Conservation (phyloP, 2,113 vertebrate species). For the Hemichromis elongatus region DNA sequence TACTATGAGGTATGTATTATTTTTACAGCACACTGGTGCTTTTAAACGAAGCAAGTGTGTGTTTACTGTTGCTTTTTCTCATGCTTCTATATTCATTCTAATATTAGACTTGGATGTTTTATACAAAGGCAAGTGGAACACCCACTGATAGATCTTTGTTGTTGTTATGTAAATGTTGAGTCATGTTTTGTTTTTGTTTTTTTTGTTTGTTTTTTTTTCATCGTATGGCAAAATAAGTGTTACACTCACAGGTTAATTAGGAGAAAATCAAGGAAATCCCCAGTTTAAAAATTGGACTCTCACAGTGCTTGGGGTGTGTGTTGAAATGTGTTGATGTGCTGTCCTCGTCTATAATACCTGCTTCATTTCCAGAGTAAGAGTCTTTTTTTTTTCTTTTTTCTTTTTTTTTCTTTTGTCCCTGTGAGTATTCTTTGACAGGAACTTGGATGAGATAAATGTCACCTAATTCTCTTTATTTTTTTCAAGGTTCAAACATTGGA, state of each 20-base stretch:
- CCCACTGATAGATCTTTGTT: background rate
- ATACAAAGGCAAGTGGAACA: background rate
- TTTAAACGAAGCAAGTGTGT: background rate
- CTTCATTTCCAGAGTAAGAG: background rate
- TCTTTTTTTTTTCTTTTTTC: background rate
- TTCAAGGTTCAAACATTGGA: background rate
- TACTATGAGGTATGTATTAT: background rate
- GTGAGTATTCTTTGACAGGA: background rate
- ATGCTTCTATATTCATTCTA: background rate
- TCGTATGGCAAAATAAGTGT: background rate
- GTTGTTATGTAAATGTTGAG: background rate
- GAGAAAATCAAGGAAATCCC: background rate
- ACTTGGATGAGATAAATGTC: background rate
- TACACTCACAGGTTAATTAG: background rate
- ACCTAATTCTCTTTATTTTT: background rate
- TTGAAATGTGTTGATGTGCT: background rate
- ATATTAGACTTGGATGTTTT: background rate
- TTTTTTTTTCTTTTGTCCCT: background rate
- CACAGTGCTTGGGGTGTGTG: background rate
- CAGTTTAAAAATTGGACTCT: background rate
- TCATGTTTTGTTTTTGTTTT: fast-evolving
- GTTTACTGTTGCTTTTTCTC: background rate
- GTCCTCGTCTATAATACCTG: background rate
- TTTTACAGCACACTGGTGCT: background rate
- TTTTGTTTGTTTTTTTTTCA: background rate